Conservation (phyloP, 1,140 invertebrate species). For the Tetranychus urticae region DNA sequence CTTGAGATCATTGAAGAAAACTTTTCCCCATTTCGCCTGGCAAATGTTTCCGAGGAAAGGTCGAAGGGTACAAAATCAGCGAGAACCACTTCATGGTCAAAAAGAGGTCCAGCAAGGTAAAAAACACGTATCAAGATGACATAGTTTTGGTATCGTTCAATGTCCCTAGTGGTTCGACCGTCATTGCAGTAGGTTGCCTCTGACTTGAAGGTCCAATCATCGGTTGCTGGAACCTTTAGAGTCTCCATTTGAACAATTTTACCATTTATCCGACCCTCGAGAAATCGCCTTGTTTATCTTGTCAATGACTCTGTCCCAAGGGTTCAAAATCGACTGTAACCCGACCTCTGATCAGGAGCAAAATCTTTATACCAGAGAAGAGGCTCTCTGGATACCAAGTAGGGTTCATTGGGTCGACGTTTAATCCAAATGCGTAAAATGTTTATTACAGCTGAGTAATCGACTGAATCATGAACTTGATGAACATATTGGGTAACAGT, state of each 20-base stretch:
- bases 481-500: conserved; percentile 1
- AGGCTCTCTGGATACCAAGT: neutral
- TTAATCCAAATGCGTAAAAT: neutral
- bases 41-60: too few relatives aligned
- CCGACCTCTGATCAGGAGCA: neutral
- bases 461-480: neutral
- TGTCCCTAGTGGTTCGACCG: neutral
- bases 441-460: neutral
- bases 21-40: neutral
- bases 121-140: neutral
- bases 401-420: neutral
- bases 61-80: too few relatives aligned
- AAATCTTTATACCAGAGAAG: conserved; percentile 1
- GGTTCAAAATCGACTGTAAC: neutral
- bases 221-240: neutral
- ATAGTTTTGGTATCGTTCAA: neutral
- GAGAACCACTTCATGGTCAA: too few relatives aligned
- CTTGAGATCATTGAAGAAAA: conserved; percentile 3
- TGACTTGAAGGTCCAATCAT: neutral
- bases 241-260: neutral
- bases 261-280: neutral
- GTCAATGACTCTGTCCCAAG: neutral
- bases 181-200: neutral
- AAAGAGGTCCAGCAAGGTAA: neutral
- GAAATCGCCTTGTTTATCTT: neutral